These are phyloP conservation scores for Actias luna DNA, from an alignment of 2,888 invertebrate species.

Conservation along the genomic window DNA sequence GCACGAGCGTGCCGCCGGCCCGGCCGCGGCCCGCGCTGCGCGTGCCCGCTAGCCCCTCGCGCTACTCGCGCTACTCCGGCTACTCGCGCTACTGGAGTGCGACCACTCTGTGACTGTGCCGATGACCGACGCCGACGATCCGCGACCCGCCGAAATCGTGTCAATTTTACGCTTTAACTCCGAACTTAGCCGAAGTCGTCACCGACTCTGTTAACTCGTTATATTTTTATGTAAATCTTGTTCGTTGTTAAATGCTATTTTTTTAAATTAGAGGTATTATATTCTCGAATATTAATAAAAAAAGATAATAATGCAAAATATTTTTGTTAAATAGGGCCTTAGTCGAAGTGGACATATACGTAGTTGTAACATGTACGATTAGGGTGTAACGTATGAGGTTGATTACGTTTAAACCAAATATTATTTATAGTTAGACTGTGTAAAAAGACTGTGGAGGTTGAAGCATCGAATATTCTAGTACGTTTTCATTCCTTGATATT, in stretches of 20 bases:
- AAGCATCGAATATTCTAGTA: constrained; percentile 71
- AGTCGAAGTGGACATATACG: constrained; percentile 58
- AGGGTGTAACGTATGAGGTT: constrained; percentile 67
- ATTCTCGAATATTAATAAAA: constrained; percentile 58
- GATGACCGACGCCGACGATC: constrained; percentile 43
- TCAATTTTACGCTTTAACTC: constrained; percentile 79
- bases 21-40: constrained; percentile 48
- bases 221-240: constrained; percentile 77
- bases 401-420: constrained; percentile 69
- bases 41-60: constrained; percentile 45
- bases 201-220: constrained; percentile 73
- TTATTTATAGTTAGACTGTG: constrained; percentile 71
- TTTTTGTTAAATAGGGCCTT: constrained; percentile 80
- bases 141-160: constrained; percentile 48
- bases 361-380: constrained; percentile 74
- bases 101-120: constrained; percentile 67
- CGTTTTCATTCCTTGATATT: constrained; percentile 60
- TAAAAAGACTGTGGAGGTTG: constrained; percentile 76
- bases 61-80: too few species aligned
- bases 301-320: constrained; percentile 66
- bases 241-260: constrained; percentile 79
- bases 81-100: constrained; percentile 60
- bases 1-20: constrained; percentile 70
- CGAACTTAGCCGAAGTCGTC: constrained; percentile 67
- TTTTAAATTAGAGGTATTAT: constrained; percentile 75